These are phyloP conservation scores for Pyrocephalus nanus DNA, from an alignment of 2,797 vertebrate species.

Conservation along the genomic window DNA sequence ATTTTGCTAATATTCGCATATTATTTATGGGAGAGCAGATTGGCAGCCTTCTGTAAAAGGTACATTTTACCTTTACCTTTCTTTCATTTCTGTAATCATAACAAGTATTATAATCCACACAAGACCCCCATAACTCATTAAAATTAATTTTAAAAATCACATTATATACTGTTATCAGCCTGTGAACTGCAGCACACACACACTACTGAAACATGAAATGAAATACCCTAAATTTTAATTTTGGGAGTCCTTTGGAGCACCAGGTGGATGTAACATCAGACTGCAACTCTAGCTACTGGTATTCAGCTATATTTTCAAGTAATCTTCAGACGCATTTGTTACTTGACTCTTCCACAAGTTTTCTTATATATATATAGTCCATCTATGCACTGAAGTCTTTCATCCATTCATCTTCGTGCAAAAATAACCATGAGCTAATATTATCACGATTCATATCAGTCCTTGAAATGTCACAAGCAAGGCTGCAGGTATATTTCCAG, in stretches of 20 bases:
- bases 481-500: neutral
- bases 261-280: constrained; percentile 14
- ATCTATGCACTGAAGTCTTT: neutral
- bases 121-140: neutral
- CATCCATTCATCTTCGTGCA: neutral
- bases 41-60: neutral
- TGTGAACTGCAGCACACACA: neutral
- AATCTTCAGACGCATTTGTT: neutral
- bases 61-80: neutral
- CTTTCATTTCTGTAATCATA: neutral
- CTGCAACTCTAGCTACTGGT: neutral
- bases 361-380: neutral
- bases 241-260: neutral
- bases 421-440: constrained; percentile 48
- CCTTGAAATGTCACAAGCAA: constrained; percentile 18
- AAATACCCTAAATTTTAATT: neutral
- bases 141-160: neutral
- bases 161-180: neutral
- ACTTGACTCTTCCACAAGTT: neutral
- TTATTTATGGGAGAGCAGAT: neutral
- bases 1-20: neutral
- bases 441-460: neutral
- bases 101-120: neutral
- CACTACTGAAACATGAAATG: neutral
- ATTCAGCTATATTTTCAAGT: constrained; percentile 15